phyloP scores from a whole-genome alignment of 1,140 invertebrate species.

The Charaxes varanes region DNA sequence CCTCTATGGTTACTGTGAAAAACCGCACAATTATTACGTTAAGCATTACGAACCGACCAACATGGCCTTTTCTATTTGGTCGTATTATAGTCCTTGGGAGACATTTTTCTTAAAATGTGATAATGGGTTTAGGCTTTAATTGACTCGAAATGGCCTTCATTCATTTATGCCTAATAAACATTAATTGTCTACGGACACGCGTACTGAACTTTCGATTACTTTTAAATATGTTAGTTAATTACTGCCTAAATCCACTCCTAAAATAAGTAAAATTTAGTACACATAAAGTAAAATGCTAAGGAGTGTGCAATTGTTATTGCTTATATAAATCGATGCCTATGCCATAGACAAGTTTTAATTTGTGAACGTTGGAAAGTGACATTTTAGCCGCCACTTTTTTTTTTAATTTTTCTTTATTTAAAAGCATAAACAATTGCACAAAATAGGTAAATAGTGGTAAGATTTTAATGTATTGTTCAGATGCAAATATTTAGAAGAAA shows the following conservation, averaged over 20 bases:
- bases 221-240: slow-evolving; percentile 48
- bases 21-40: slow-evolving; percentile 51
- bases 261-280: slow-evolving; percentile 51
- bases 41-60: slow-evolving; percentile 36
- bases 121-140: slow-evolving; percentile 67
- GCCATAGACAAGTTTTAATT: slow-evolving; percentile 38
- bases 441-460: slow-evolving; percentile 51
- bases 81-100: slow-evolving; percentile 32
- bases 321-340: slow-evolving; percentile 24
- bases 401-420: slow-evolving; percentile 9
- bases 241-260: slow-evolving; percentile 66
- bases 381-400: slow-evolving; percentile 14
- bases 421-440: slow-evolving; percentile 60
- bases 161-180: slow-evolving; percentile 27
- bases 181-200: slow-evolving; percentile 16
- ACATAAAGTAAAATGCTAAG: slow-evolving; percentile 44
- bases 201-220: slow-evolving; percentile 23
- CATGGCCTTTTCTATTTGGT: slow-evolving; percentile 27
- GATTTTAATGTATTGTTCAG: slow-evolving; percentile 72
- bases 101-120: slow-evolving; percentile 54
- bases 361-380: slow-evolving; percentile 23
- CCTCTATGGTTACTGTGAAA: slow-evolving; percentile 29
- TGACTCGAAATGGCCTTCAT: slow-evolving; percentile 40
- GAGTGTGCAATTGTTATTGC: slow-evolving; percentile 63
- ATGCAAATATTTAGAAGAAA: slow-evolving; percentile 72